Percentiles rank a stretch among this genome's conserved stretches.
Evolutionary conservation across 2,113 vertebrate species (phyloP).

Genomic region (Argyrosomus japonicus): DNA sequence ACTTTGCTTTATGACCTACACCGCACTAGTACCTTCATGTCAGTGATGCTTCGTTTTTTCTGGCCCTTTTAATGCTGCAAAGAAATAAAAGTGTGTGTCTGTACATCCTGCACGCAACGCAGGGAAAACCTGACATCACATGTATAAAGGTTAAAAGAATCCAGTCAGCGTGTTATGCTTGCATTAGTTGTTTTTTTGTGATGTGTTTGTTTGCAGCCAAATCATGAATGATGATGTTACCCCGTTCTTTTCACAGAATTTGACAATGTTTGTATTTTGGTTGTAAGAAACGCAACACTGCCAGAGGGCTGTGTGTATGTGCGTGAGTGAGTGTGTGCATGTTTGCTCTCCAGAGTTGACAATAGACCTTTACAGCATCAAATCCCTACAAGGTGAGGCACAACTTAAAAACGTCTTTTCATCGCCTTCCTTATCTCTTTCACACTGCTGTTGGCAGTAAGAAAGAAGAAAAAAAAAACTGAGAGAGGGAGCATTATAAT

Average conservation of each 20-base stretch:
- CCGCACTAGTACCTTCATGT: conserved; percentile 33
- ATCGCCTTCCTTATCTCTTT: conserved; percentile 79
- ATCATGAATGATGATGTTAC: conserved; percentile 64
- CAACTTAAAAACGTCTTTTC: conserved; percentile 78
- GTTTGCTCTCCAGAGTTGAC: conserved; percentile 70
- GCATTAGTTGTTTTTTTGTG: conserved; percentile 38
- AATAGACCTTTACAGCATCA: conserved; percentile 77
- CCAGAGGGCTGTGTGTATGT: conserved; percentile 68
- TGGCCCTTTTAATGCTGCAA: conserved; percentile 29
- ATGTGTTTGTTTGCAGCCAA: conserved; percentile 42
- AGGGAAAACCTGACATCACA: conserved; percentile 26
- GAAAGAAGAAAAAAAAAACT: conserved; percentile 64
- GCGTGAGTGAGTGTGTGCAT: conserved; percentile 40
- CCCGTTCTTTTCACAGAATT: conserved; percentile 56
- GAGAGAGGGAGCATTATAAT: conserved; percentile 78
- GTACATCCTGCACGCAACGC: conserved; percentile 19
- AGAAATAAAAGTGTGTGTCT: conserved; percentile 13
- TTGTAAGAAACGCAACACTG: conserved; percentile 66
- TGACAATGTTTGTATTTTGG: conserved; percentile 71
- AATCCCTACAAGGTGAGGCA: conserved; percentile 80
- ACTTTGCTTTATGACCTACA: conserved; percentile 23
- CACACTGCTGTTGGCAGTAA: conserved; percentile 80
- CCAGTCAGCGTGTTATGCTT: conserved; percentile 25
- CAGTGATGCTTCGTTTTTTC: conserved; percentile 29
- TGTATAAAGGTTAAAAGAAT: conserved; percentile 27